These are phyloP conservation scores for Myotis planiceps DNA, from an alignment of 2,797 vertebrate genomes.

Conservation along the genomic window DNA sequence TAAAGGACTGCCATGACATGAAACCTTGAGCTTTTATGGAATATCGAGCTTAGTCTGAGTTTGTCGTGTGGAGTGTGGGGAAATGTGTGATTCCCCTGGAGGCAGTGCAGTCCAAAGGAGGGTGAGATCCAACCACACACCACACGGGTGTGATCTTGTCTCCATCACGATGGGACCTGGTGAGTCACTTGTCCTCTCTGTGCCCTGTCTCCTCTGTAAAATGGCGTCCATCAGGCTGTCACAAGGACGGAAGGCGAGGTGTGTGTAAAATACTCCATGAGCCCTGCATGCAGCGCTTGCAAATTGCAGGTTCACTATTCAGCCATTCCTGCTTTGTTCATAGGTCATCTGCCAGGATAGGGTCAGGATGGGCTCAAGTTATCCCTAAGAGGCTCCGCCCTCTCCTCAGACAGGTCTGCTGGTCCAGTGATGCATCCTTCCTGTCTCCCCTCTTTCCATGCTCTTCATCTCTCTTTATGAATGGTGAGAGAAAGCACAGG, in stretches of 20 bases:
- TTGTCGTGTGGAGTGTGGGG: rapidly evolving
- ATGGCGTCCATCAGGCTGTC: neutral
- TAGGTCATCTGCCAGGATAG: neutral
- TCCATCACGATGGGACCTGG: neutral
- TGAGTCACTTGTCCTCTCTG: neutral
- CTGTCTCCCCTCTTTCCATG: neutral
- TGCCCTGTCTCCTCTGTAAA: neutral
- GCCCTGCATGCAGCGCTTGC: too few species aligned
- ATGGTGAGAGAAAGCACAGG: neutral
- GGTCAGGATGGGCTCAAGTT: neutral
- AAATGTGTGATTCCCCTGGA: rapidly evolving
- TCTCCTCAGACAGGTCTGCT: neutral
- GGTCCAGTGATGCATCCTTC: neutral
- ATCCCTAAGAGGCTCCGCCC: neutral
- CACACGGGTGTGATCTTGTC: neutral
- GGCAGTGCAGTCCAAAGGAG: rapidly evolving
- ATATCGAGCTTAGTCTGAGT: neutral
- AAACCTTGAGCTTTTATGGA: neutral
- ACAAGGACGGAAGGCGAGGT: neutral
- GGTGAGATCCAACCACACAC: neutral
- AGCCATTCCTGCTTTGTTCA: neutral
- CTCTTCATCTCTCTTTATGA: neutral
- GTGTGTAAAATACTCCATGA: neutral
- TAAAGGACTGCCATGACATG: neutral
- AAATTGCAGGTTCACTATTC: rapidly evolving